Evolutionary conservation across 2,888 invertebrate species (phyloP).

Genomic region (Apamea anceps): DNA sequence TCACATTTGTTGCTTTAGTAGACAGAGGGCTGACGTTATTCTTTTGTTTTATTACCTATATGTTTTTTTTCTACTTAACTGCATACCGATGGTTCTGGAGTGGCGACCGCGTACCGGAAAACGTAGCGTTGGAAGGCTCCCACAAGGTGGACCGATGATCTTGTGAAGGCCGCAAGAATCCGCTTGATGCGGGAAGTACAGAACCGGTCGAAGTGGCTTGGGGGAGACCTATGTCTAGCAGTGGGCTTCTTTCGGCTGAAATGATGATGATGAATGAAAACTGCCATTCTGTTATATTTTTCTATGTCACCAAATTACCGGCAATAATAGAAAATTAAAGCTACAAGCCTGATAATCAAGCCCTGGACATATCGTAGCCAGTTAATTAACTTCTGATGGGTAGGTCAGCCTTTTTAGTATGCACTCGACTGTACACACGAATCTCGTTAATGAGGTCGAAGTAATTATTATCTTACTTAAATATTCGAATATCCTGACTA

Average conservation of each 20-base stretch:
- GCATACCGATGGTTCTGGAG: no score
- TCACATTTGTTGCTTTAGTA: background rate
- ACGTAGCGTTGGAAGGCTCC: background rate
- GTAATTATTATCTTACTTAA: slow-evolving; percentile 4
- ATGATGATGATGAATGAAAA: background rate
- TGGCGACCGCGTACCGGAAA: background rate
- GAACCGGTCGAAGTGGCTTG: background rate
- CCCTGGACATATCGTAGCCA: slow-evolving; percentile 4
- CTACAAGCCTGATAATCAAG: slow-evolving; percentile 37
- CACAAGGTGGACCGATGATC: no score
- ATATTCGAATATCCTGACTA: background rate
- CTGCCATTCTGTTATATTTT: background rate
- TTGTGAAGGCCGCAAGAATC: background rate
- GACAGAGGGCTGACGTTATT: background rate
- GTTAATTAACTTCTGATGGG: slow-evolving; percentile 40
- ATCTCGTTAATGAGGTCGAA: background rate
- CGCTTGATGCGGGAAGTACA: background rate
- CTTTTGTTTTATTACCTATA: background rate
- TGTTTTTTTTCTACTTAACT: background rate
- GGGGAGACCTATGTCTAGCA: background rate
- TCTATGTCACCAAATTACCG: background rate
- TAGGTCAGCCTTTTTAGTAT: slow-evolving; percentile 12
- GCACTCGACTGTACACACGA: background rate
- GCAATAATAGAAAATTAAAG: slow-evolving; percentile 18
- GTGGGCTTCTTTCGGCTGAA: background rate